phyloP scores from a whole-genome alignment of 1,140 invertebrate genomes.

The Drosophila sproati region DNA sequence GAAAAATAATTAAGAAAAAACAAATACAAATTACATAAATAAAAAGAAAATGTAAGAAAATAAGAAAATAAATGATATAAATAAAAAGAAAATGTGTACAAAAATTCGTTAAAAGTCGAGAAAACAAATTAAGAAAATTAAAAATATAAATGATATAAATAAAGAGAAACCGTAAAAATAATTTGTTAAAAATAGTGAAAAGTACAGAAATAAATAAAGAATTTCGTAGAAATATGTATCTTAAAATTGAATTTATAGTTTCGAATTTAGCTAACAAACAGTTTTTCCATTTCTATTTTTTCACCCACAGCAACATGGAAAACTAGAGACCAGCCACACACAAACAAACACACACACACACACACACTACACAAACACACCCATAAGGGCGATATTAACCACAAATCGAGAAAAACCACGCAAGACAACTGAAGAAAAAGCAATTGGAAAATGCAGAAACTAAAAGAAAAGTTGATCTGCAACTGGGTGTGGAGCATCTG shows the following conservation, averaged over 20 bases:
- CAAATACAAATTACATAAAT: too few species aligned
- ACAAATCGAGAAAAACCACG: constrained; percentile 32
- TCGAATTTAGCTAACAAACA: constrained; percentile 46
- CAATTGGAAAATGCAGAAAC: constrained; percentile 39
- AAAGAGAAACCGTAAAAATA: too few species aligned
- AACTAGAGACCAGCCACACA: constrained; percentile 44
- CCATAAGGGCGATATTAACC: constrained; percentile 24
- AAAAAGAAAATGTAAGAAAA: too few species aligned
- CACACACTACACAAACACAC: neutral
- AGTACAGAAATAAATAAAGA: constrained; percentile 32
- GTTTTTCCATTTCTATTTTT: constrained; percentile 21
- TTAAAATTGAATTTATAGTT: constrained; percentile 12
- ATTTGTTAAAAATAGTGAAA: constrained; percentile 7
- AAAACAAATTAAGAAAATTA: too few species aligned
- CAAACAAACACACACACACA: constrained; percentile 20
- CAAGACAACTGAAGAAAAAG: constrained; percentile 18
- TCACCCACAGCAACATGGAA: constrained; percentile 68
- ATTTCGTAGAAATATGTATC: neutral
- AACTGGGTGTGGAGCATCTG: constrained; percentile 40
- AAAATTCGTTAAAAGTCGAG: too few species aligned
- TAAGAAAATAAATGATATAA: too few species aligned
- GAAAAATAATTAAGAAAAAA: too few species aligned
- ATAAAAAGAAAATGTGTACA: too few species aligned
- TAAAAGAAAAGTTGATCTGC: constrained; percentile 47
- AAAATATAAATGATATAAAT: too few species aligned